Percentiles rank a stretch among this genome's conserved stretches.
These are phyloP conservation scores for Naja naja DNA, from an alignment of 2,113 vertebrate genomes.

Conservation along the genomic window DNA sequence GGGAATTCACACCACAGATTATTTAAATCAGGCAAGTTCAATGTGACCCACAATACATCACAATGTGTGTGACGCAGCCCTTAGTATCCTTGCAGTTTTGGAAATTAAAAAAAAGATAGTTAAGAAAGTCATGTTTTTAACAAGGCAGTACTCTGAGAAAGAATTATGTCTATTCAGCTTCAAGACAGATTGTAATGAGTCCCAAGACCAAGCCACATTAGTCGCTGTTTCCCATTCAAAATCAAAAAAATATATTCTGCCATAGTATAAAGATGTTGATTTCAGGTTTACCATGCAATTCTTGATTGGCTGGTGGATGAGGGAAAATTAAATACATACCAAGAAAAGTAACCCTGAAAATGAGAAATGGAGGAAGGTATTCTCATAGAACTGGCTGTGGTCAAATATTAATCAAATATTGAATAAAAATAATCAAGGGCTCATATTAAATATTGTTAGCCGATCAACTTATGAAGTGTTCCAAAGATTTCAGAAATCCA, in stretches of 20 bases:
- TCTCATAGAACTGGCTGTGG: too few relatives aligned
- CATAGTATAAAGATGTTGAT: background rate
- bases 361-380: background rate
- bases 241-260: background rate
- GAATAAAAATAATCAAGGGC: background rate
- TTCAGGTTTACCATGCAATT: background rate
- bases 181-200: background rate
- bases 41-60: background rate
- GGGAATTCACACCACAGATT: background rate
- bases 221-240: background rate
- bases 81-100: background rate
- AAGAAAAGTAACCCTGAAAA: background rate
- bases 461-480: background rate
- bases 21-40: background rate
- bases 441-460: background rate
- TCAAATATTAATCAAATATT: background rate
- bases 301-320: background rate
- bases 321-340: background rate
- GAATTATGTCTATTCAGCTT: background rate
- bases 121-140: background rate
- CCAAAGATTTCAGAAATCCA: background rate
- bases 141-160: background rate
- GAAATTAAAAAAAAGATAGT: background rate
- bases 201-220: background rate
- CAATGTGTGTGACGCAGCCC: background rate